A percentile compares a stretch with the other conserved stretches of the same genome.
Evolutionary conservation across 2,888 invertebrate species (phyloP).

Genomic region (Dendrolimus pini): DNA sequence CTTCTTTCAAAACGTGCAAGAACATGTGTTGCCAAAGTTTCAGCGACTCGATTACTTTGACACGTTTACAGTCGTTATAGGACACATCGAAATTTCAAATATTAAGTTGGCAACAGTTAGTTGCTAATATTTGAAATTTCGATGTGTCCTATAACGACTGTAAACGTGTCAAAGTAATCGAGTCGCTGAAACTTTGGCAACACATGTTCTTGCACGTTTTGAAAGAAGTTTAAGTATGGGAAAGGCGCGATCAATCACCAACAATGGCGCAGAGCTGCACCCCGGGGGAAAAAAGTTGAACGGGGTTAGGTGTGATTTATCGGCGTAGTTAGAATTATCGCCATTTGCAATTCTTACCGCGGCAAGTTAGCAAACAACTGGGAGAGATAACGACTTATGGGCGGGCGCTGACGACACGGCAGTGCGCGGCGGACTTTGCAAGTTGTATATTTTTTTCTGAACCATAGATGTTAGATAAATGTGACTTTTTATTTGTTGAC

Average conservation of each 20-base stretch:
- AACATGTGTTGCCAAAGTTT: conserved; percentile 51
- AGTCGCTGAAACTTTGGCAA: conserved; percentile 32
- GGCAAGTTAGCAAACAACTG: conserved; percentile 56
- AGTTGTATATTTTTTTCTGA: conserved; percentile 6
- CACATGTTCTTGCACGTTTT: conserved; percentile 48
- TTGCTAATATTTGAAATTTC: no score
- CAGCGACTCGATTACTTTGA: conserved; percentile 18
- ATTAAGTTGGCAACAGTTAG: no score
- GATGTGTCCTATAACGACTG: no score
- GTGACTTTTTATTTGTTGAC: no score
- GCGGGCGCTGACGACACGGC: conserved; percentile 6
- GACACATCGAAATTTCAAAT: no score
- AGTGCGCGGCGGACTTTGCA: conserved; percentile 1
- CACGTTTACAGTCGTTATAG: no score
- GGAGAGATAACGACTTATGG: conserved; percentile 54
- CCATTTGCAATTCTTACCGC: conserved; percentile 73
- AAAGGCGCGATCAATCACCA: conserved; percentile 63
- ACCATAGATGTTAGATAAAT: no score
- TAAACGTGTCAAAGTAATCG: no score
- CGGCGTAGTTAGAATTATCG: conserved; percentile 72
- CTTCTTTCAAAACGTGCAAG: conserved; percentile 32
- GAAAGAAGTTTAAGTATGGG: conserved; percentile 50
- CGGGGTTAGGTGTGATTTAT: conserved; percentile 66
- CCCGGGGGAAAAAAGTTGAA: conserved; percentile 67
- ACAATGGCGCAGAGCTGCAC: conserved; percentile 52